These are phyloP conservation scores for Mythimna albipuncta DNA, from an alignment of 2,888 invertebrate species.

Conservation along the genomic window DNA sequence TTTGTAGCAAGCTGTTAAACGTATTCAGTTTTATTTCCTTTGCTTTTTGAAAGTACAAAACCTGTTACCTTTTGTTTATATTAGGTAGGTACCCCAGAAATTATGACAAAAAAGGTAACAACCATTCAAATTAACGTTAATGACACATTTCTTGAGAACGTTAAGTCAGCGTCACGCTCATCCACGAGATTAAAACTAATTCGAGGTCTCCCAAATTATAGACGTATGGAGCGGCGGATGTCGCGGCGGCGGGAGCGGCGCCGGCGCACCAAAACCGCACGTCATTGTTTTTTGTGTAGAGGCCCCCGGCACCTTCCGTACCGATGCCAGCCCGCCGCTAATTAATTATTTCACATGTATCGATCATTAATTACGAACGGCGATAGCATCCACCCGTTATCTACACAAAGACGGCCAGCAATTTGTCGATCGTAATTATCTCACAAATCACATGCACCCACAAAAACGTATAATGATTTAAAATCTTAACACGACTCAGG, in stretches of 20 bases:
- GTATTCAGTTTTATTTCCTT: constrained; percentile 69
- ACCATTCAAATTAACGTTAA: constrained; percentile 88
- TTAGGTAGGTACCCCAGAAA: constrained; percentile 64
- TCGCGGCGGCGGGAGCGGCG: constrained; percentile 85
- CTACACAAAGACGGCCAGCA: constrained; percentile 87
- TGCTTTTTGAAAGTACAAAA: constrained; percentile 61
- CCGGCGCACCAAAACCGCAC: constrained; percentile 88
- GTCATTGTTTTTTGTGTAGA: constrained; percentile 90
- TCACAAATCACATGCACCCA: constrained; percentile 83
- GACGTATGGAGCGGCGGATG: constrained; percentile 85
- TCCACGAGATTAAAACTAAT: constrained; percentile 88
- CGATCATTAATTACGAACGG: constrained; percentile 89
- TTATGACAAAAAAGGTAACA: constrained; percentile 78
- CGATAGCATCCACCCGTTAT: constrained; percentile 85
- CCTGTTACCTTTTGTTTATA: constrained; percentile 69
- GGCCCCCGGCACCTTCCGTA: constrained; percentile 83
- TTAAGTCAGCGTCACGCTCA: constrained; percentile 87
- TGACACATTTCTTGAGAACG: constrained; percentile 87
- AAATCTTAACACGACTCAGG: constrained; percentile 84
- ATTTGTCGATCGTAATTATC: constrained; percentile 90
- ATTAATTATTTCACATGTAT: constrained; percentile 91
- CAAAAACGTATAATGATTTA: constrained; percentile 87
- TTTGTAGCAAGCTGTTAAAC: constrained; percentile 73
- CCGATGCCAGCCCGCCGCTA: constrained; percentile 83
- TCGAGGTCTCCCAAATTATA: constrained; percentile 90